phyloP scores from a whole-genome alignment of 2,113 vertebrate genomes.

The Semnornis frantzii region DNA sequence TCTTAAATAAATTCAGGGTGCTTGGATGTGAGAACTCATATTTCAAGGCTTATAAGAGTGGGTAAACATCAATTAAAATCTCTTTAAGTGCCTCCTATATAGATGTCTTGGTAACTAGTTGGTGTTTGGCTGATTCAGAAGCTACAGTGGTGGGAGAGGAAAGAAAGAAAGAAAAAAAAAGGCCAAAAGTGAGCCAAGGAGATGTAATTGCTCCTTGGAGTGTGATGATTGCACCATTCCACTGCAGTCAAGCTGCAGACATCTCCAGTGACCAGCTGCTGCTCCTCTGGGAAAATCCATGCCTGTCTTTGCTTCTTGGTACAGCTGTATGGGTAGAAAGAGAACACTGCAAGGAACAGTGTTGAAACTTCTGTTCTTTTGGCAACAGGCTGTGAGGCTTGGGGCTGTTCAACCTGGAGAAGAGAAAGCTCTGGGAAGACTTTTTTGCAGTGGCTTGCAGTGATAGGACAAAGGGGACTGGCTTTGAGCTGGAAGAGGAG shows the following conservation, averaged over 20 bases:
- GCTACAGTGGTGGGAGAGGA: neutral
- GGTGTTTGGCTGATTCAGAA: neutral
- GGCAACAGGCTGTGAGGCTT: too few species aligned
- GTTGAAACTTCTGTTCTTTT: neutral
- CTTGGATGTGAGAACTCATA: neutral
- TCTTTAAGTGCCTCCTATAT: neutral
- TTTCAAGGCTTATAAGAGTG: accelerated
- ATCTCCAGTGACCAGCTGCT: neutral
- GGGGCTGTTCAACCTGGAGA: too few species aligned
- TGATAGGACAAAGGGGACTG: too few species aligned
- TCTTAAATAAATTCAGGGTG: neutral
- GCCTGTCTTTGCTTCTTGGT: neutral
- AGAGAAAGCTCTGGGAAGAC: too few species aligned
- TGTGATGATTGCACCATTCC: neutral
- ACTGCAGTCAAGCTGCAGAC: neutral
- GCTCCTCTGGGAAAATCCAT: neutral
- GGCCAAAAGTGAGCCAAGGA: neutral
- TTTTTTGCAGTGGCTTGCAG: too few species aligned
- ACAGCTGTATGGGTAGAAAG: neutral
- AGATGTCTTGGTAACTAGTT: neutral
- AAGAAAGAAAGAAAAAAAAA: neutral
- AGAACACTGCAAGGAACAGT: accelerated
- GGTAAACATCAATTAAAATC: too few species aligned
- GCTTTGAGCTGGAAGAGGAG: too few species aligned
- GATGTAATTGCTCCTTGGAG: neutral